These are phyloP conservation scores for Drosophila nigricruria DNA, from an alignment of 2,888 invertebrate species.

Conservation along the genomic window DNA sequence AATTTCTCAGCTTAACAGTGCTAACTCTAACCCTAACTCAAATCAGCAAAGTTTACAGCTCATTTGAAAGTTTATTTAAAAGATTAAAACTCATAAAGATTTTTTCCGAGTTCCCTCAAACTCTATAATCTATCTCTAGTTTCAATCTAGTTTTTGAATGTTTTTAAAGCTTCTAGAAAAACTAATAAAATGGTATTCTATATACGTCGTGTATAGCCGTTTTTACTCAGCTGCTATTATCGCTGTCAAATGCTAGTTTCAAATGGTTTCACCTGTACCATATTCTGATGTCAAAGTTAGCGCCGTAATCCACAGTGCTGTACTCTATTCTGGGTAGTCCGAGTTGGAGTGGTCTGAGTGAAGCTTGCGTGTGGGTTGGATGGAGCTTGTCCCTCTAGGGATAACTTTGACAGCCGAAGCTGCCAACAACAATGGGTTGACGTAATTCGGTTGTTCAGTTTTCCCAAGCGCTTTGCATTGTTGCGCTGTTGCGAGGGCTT, in stretches of 20 bases:
- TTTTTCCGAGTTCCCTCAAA: no score
- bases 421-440: neutral
- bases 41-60: no score
- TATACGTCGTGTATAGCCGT: neutral
- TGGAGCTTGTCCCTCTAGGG: constrained; percentile 21
- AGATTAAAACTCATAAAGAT: no score
- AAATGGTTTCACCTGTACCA: neutral
- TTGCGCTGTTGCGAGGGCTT: constrained; percentile 23
- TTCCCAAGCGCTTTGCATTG: constrained; percentile 26
- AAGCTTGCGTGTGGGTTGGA: constrained; percentile 23
- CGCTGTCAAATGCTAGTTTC: no score
- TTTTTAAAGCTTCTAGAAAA: no score
- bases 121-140: no score
- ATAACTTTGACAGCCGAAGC: constrained; percentile 17
- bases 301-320: neutral
- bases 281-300: neutral
- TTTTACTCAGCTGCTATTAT: neutral
- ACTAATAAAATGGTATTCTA: no score
- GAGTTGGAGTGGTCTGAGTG: neutral
- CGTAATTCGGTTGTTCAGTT: constrained; percentile 16
- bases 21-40: no score
- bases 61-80: no score
- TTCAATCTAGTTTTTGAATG: no score
- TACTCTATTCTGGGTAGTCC: constrained; percentile 11
- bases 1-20: no score